Conservation (phyloP, 2,888 invertebrate species). For the Apodemia hepburni region DNA sequence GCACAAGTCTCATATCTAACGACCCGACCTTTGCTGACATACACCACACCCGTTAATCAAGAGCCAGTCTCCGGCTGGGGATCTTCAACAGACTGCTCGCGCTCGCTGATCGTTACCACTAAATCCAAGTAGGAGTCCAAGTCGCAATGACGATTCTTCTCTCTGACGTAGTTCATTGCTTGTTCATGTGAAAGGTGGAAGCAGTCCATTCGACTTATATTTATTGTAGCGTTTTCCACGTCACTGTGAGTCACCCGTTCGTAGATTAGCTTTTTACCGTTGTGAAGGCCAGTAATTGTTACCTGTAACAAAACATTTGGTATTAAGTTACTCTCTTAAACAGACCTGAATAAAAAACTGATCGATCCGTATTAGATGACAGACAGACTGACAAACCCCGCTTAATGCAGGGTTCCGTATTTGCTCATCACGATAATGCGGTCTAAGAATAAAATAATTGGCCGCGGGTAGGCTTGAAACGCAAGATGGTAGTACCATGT, state of each 20-base stretch:
- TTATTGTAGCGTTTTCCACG: conserved; percentile 51
- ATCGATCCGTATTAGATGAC: too few species aligned
- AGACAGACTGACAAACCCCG: too few species aligned
- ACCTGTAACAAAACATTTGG: conserved; percentile 42
- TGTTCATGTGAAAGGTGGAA: conserved; percentile 65
- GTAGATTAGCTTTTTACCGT: conserved; percentile 52
- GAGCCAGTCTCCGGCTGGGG: conserved; percentile 21
- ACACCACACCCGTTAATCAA: conserved; percentile 6
- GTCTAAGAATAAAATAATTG: too few species aligned
- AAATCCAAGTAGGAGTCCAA: conserved; percentile 52
- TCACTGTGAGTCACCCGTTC: conserved; percentile 63
- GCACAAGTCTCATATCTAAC: not conserved
- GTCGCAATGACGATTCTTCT: conserved; percentile 53
- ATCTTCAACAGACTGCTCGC: conserved; percentile 21
- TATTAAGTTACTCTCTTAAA: too few species aligned
- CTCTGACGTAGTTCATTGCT: conserved; percentile 58
- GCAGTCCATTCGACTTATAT: conserved; percentile 59
- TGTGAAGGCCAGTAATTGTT: conserved; percentile 51
- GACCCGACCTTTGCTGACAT: conserved; percentile 4
- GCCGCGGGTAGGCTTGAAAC: too few species aligned
- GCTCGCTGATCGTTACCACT: conserved; percentile 34
- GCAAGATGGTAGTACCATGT: too few species aligned
- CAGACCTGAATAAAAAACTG: too few species aligned
- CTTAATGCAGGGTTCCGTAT: too few species aligned
- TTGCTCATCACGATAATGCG: too few species aligned